A percentile compares a stretch with the other conserved stretches of the same genome.
Conservation (phyloP, 2,113 vertebrate genomes). For the Oncorhynchus gorbuscha region DNA sequence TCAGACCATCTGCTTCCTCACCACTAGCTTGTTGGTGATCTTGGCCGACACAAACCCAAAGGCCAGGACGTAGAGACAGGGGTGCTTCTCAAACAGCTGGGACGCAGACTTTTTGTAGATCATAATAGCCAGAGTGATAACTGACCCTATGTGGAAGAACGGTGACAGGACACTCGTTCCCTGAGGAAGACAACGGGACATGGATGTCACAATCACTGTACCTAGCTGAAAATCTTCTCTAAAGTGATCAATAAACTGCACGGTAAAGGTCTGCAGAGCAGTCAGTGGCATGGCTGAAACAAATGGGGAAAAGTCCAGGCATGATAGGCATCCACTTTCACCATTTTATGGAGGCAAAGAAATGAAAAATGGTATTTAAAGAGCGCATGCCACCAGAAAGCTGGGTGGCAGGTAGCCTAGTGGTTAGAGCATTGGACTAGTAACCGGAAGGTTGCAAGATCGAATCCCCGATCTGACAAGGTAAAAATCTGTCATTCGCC, state of each 20-base stretch:
- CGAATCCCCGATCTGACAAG: too few relatives aligned
- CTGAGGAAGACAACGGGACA: conserved; percentile 45
- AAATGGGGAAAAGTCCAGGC: neutral
- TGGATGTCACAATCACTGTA: neutral
- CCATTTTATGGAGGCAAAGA: neutral
- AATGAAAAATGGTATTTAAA: neutral
- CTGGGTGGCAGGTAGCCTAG: too few relatives aligned
- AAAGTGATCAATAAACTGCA: neutral
- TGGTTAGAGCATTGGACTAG: too few relatives aligned
- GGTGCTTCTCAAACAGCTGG: conserved; percentile 84
- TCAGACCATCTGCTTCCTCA: conserved; percentile 59
- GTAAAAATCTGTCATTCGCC: too few relatives aligned
- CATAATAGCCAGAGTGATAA: conserved; percentile 80
- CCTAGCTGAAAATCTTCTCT: neutral
- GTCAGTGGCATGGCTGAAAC: neutral
- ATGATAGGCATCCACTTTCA: neutral
- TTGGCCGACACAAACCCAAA: conserved; percentile 89
- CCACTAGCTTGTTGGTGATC: conserved; percentile 89
- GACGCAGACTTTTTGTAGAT: conserved; percentile 86
- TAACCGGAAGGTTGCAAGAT: too few relatives aligned
- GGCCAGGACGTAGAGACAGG: conserved; percentile 84
- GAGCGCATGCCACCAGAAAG: too few relatives aligned
- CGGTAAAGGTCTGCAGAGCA: neutral
- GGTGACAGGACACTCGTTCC: conserved; percentile 88
- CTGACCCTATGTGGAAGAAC: conserved; percentile 83